Evolutionary conservation across 2,113 vertebrate species (phyloP), one percentile per base, ranked within the genome.

Genomic region (Sminthopsis crassicaudata): DNA sequence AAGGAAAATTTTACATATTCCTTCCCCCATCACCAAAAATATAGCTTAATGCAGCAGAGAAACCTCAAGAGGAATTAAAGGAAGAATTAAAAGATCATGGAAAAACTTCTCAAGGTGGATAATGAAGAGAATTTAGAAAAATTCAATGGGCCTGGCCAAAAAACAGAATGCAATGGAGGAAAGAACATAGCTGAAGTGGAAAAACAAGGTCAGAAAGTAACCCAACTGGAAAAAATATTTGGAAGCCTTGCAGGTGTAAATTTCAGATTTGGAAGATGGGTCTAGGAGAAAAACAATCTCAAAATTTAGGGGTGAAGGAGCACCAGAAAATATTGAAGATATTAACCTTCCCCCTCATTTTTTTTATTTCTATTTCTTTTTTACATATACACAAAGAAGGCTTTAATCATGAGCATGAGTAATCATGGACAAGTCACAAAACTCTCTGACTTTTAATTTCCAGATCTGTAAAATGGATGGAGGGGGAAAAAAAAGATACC

Each of bases 391-490:
- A 42, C n/a, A 51, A 22, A 84, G 60, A 76, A n/a, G 67, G 16
- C 67, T 84, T 84, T 84, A n/a, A 84, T 84, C 67, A 84, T 84
- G 67, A 42, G 19, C 7, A 42, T 84, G 67, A 84, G 19, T 84
- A 84, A 27, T 52, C 54, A 53, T 16, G 30, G 52, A 24, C 55
- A 19, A 52, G 16, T 46, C 23, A 0, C 54, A 11, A 89, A 53
- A 27, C 90, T 46, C 57, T 48, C 90, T 52, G 84, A 76, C 54
- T 94, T 95, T 96, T 55, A 22, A 76, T 55, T 94, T 54, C 92
- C 91, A 94, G 88, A 55, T 95, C 94, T 54, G 93, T 84, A 90
- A 93, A 53, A 88, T 54, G 50, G 50, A 67, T 54, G 36, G n/a
- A 14, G n/a, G 60, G 67, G 42, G 42, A 36, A 84, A 76, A 7